These are phyloP conservation scores for Phymorhynchus buccinoides DNA, from an alignment of 1,140 invertebrate species.

Conservation along the genomic window DNA sequence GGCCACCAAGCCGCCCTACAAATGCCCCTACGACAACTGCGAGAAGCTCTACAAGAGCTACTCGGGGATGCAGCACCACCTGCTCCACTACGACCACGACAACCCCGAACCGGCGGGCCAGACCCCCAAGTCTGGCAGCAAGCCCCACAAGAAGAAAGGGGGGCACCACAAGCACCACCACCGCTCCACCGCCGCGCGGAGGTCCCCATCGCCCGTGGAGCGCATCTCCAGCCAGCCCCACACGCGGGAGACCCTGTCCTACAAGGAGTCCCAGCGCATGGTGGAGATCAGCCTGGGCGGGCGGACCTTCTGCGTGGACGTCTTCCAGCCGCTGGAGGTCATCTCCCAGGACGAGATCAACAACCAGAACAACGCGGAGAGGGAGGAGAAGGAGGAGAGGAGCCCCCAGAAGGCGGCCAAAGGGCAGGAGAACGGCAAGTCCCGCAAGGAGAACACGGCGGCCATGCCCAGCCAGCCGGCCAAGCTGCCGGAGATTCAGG, in stretches of 20 bases:
- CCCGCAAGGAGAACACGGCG: conserved; percentile 61
- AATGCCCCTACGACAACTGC: conserved; percentile 87
- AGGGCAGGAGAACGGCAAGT: conserved; percentile 60
- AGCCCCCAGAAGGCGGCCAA: conserved; percentile 61
- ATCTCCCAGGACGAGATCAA: conserved; percentile 72
- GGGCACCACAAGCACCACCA: conserved; percentile 61
- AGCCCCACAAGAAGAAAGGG: conserved; percentile 54
- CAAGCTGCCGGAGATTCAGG: conserved; percentile 87
- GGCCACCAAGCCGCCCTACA: conserved; percentile 86
- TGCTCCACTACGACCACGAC: conserved; percentile 88
- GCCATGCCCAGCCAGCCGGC: conserved; percentile 46
- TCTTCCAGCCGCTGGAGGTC: conserved; percentile 75
- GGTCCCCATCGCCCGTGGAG: conserved; percentile 67
- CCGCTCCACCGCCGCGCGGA: conserved; percentile 58
- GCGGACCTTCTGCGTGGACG: conserved; percentile 76
- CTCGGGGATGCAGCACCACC: conserved; percentile 87
- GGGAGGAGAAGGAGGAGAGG: conserved; percentile 70
- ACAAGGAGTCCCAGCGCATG: conserved; percentile 85
- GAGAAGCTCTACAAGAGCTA: conserved; percentile 89
- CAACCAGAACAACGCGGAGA: conserved; percentile 70
- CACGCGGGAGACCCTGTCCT: conserved; percentile 77
- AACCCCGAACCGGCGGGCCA: conserved; percentile 65
- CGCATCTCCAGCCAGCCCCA: conserved; percentile 46
- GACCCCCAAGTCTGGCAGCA: conserved; percentile 55
- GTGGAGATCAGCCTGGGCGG: conserved; percentile 88